Evolutionary conservation across 1,140 invertebrate genomes (phyloP).

Genomic region (Leptopilina clavipes): DNA sequence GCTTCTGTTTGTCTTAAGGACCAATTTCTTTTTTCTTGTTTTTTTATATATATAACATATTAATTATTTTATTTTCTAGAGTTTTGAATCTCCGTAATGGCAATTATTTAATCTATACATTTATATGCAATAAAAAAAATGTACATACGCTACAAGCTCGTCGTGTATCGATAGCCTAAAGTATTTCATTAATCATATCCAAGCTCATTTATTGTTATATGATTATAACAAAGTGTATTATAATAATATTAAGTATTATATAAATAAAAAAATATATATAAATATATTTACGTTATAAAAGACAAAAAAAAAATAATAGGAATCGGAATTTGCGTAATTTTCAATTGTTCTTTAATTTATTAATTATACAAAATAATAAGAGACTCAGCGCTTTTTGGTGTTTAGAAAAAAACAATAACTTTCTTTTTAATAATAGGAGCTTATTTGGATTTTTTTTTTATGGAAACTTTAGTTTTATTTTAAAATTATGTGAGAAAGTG

Average conservation of each 20-base stretch:
- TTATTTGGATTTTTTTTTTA: neutral
- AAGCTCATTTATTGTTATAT: conserved; percentile 67
- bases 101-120: conserved; percentile 54
- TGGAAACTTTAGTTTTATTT: conserved; percentile 2
- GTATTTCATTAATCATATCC: conserved; percentile 67
- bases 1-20: conserved; percentile 29
- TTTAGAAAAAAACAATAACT: neutral
- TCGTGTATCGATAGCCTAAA: conserved; percentile 60
- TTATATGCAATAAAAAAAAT: conserved; percentile 49
- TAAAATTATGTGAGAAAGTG: neutral
- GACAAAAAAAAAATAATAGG: neutral
- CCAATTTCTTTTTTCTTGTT: conserved; percentile 29
- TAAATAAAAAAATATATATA: conserved; percentile 53
- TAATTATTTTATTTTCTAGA: conserved; percentile 27
- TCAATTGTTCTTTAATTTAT: conserved; percentile 20
- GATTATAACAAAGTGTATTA: conserved; percentile 61
- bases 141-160: conserved; percentile 64
- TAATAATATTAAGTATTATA: conserved; percentile 67
- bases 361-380: neutral
- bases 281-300: conserved; percentile 27
- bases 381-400: neutral
- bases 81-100: conserved; percentile 44
- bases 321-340: conserved; percentile 18
- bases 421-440: conserved; percentile 4
- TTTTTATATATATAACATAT: conserved; percentile 45